A percentile compares a stretch with the other conserved stretches of the same genome.
Evolutionary conservation across 2,888 invertebrate genomes (phyloP).

Genomic region (Platyscelio sp.): DNA sequence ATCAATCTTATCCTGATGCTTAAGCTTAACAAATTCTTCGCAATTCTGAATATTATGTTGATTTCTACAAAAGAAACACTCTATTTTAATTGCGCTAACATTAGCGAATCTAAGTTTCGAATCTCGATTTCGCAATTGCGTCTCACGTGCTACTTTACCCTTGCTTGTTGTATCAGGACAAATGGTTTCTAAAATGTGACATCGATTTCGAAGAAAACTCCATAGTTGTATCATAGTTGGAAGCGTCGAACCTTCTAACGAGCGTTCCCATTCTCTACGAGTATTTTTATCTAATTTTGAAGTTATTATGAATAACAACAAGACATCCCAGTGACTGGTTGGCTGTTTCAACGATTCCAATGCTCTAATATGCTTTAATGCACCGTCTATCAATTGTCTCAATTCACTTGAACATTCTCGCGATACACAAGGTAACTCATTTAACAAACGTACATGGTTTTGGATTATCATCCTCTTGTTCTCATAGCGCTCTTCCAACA

Average conservation of each 20-base stretch:
- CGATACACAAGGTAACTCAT: constrained; percentile 20
- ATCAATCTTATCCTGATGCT: too few species aligned
- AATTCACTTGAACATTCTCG: constrained; percentile 29
- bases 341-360: constrained; percentile 17
- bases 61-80: too few species aligned
- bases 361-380: constrained; percentile 16
- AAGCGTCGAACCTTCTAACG: neutral
- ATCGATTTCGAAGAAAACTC: neutral
- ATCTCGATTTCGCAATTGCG: too few species aligned
- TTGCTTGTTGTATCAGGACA: too few species aligned
- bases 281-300: constrained; percentile 23
- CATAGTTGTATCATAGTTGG: too few species aligned
- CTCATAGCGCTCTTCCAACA: constrained; percentile 21
- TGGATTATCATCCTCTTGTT: constrained; percentile 26
- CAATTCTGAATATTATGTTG: too few species aligned
- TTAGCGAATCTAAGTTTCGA: too few species aligned
- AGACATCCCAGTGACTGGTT: neutral
- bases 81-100: too few species aligned
- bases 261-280: constrained; percentile 18
- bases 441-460: constrained; percentile 35
- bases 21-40: too few species aligned
- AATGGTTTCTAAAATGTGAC: neutral
- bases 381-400: neutral
- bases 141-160: too few species aligned
- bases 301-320: constrained; percentile 8